These are phyloP conservation scores for Proteles cristata DNA, from an alignment of 2,113 vertebrate species.

Conservation along the genomic window DNA sequence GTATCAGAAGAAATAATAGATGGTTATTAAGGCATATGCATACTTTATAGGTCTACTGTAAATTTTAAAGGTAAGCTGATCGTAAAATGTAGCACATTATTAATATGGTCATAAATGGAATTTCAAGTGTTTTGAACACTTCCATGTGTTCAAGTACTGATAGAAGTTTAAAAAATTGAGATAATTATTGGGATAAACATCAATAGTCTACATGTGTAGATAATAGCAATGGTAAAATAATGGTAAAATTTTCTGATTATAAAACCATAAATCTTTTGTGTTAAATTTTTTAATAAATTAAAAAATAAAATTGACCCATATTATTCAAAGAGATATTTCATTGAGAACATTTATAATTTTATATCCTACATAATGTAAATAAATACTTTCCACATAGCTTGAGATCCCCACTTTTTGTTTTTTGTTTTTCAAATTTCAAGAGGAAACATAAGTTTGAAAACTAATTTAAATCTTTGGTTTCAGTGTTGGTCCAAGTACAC, in stretches of 20 bases:
- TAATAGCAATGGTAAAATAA: neutral
- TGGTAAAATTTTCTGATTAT: neutral
- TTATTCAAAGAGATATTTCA: neutral
- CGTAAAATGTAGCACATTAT: conserved; percentile 42
- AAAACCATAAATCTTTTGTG: neutral
- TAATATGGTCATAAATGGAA: conserved; percentile 43
- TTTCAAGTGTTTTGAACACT: neutral
- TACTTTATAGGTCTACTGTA: conserved; percentile 17
- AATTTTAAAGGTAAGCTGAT: conserved; percentile 28
- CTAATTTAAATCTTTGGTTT: neutral
- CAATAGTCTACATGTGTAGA: neutral
- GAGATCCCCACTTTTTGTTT: neutral
- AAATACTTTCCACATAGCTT: neutral
- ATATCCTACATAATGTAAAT: neutral
- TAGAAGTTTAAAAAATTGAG: neutral
- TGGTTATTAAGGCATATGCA: conserved; percentile 1
- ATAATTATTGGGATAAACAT: neutral
- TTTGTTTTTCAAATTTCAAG: neutral
- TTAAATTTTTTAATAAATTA: neutral
- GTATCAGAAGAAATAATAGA: conserved; percentile 52
- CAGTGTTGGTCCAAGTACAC: neutral
- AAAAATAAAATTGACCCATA: neutral
- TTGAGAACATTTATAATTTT: neutral
- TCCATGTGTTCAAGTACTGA: neutral
- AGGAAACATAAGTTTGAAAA: neutral